These are phyloP conservation scores for Phaedon cochleariae DNA, from an alignment of 2,888 invertebrate genomes.

Conservation along the genomic window DNA sequence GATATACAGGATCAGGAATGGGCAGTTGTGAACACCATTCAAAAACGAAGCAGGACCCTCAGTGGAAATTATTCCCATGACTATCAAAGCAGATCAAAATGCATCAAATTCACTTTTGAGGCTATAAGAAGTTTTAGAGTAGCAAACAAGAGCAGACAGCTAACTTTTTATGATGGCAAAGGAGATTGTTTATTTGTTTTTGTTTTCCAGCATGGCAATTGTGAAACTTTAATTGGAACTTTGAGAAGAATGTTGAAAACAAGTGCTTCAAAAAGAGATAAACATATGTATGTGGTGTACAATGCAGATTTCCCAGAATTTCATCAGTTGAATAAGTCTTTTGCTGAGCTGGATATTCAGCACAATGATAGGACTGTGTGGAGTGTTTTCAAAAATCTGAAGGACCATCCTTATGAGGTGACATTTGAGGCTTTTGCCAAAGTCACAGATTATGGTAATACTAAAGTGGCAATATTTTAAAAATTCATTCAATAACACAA, in stretches of 20 bases:
- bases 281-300: slow-evolving; percentile 75
- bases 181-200: slow-evolving; percentile 80
- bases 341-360: slow-evolving; percentile 86
- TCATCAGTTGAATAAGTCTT: slow-evolving; percentile 81
- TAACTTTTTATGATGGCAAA: slow-evolving; percentile 75
- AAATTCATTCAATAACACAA: too few relatives aligned
- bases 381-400: slow-evolving; percentile 69
- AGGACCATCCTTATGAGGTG: slow-evolving; percentile 80
- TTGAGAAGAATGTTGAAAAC: slow-evolving; percentile 72
- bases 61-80: slow-evolving; percentile 65
- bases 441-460: slow-evolving; percentile 78
- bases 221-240: slow-evolving; percentile 75
- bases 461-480: not conserved
- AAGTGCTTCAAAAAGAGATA: slow-evolving; percentile 76
- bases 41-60: slow-evolving; percentile 69
- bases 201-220: slow-evolving; percentile 88
- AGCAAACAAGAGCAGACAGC: slow-evolving; percentile 52
- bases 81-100: slow-evolving; percentile 61
- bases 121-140: slow-evolving; percentile 74
- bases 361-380: slow-evolving; percentile 75
- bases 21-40: slow-evolving; percentile 83
- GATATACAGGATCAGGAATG: slow-evolving; percentile 85
- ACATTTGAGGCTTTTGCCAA: slow-evolving; percentile 88
- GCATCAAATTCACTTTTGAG: slow-evolving; percentile 68
- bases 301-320: slow-evolving; percentile 72